A percentile compares a stretch with the other conserved stretches of the same genome.
phyloP scores from a whole-genome alignment of 1,140 invertebrate genomes.

The Maniola jurtina region DNA sequence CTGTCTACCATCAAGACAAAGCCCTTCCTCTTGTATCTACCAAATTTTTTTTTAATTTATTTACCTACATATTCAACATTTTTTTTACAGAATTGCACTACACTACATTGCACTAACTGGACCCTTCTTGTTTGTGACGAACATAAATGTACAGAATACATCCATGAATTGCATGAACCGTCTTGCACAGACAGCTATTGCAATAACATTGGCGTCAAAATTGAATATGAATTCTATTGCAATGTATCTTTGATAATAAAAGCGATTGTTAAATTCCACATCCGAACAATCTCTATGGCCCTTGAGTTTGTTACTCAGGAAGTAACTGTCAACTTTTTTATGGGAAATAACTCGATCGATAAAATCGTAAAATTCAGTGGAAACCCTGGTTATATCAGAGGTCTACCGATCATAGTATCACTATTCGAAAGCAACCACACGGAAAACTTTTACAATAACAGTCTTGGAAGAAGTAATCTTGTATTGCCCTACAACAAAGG shows the following conservation, averaged over 20 bases:
- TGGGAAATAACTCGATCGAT: conserved; percentile 48
- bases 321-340: conserved; percentile 51
- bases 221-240: conserved; percentile 59
- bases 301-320: conserved; percentile 49
- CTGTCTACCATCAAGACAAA: too few species aligned
- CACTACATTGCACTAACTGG: conserved; percentile 57
- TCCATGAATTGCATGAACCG: conserved; percentile 49
- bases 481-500: conserved; percentile 45
- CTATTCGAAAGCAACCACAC: conserved; percentile 48
- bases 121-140: conserved; percentile 47
- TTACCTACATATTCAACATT: not conserved
- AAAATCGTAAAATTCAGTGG: conserved; percentile 55
- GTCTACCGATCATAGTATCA: conserved; percentile 53
- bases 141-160: conserved; percentile 42
- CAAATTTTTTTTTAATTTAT: too few species aligned
- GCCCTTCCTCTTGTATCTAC: too few species aligned
- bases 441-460: conserved; percentile 52
- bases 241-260: conserved; percentile 49
- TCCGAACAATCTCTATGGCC: conserved; percentile 36
- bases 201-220: conserved; percentile 48
- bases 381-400: conserved; percentile 54
- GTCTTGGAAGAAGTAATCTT: conserved; percentile 27
- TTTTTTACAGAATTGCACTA: conserved; percentile 59
- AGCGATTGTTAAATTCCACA: conserved; percentile 49
- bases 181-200: conserved; percentile 49